Evolutionary conservation across 2,113 vertebrate genomes (phyloP).

Genomic region (Pangasianodon hypophthalmus): DNA sequence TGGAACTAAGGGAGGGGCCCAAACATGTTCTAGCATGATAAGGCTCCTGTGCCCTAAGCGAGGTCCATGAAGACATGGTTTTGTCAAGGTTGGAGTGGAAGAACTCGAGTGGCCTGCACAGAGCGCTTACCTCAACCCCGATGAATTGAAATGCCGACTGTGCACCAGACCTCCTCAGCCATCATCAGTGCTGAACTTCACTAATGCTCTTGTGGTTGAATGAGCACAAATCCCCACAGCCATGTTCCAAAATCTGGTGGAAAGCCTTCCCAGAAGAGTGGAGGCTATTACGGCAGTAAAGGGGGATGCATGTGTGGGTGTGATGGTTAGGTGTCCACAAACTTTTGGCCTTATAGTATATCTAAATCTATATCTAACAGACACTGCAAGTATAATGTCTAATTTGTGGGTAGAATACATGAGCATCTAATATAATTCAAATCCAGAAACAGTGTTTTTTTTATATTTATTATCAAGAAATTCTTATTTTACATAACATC

Average conservation of each 20-base stretch:
- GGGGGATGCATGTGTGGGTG: not conserved
- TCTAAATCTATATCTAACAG: not conserved
- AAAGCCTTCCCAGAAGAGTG: not conserved
- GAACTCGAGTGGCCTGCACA: not conserved
- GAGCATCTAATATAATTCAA: not conserved
- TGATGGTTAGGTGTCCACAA: not conserved
- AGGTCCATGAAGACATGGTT: not conserved
- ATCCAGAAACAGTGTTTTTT: constrained; percentile 20
- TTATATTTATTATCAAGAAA: constrained; percentile 52
- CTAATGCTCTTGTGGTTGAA: not conserved
- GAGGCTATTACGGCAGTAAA: too few species aligned
- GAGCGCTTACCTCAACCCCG: not conserved
- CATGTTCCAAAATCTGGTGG: too few species aligned
- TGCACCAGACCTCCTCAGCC: not conserved
- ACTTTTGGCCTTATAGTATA: not conserved
- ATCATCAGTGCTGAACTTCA: not conserved
- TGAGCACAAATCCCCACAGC: too few species aligned
- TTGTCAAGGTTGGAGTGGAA: not conserved
- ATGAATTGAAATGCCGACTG: not conserved
- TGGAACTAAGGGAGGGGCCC: not conserved
- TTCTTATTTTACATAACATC: constrained; percentile 47
- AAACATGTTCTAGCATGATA: not conserved
- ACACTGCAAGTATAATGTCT: not conserved
- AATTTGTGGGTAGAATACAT: not conserved
- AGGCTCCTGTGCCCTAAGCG: not conserved